These are phyloP conservation scores for Endotricha flammealis DNA, from an alignment of 2,888 invertebrate genomes.

Conservation along the genomic window DNA sequence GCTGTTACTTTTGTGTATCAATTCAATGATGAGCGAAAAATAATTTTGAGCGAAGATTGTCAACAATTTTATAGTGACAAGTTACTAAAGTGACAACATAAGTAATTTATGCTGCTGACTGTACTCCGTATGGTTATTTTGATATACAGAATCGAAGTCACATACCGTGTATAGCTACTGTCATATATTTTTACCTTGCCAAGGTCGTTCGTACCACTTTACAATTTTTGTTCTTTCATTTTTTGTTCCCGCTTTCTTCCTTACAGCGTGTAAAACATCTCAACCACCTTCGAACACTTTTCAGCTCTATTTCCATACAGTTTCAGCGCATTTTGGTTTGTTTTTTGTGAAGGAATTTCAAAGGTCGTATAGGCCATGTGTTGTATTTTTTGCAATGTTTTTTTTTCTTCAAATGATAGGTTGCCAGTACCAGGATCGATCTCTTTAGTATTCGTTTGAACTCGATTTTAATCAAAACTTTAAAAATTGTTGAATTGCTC, in stretches of 20 bases:
- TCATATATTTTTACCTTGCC: slow-evolving; percentile 22
- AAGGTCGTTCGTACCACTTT: slow-evolving; percentile 72
- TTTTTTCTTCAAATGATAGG: slow-evolving; percentile 54
- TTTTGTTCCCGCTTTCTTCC: slow-evolving; percentile 67
- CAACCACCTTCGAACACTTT: slow-evolving; percentile 34
- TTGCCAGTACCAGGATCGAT: slow-evolving; percentile 36
- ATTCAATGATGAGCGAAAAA: too few relatives aligned
- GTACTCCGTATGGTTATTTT: too few relatives aligned
- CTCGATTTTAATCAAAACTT: slow-evolving; percentile 20
- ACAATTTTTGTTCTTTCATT: slow-evolving; percentile 58
- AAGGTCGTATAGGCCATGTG: slow-evolving; percentile 66
- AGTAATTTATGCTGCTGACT: too few relatives aligned
- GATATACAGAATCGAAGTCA: too few relatives aligned
- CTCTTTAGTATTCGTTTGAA: slow-evolving; percentile 27
- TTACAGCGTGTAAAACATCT: slow-evolving; percentile 10
- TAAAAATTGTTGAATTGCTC: too few relatives aligned
- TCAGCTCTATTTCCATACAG: slow-evolving; percentile 26
- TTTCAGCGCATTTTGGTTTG: slow-evolving; percentile 25
- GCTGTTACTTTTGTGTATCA: too few relatives aligned
- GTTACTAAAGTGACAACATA: too few relatives aligned
- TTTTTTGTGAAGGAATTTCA: slow-evolving; percentile 48
- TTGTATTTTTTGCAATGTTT: slow-evolving; percentile 66
- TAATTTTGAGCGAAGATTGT: too few relatives aligned
- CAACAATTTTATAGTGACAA: too few relatives aligned
- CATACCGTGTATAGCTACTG: too few relatives aligned